Evolutionary conservation across 2,113 vertebrate species (phyloP).

Genomic region (Otus sunia): DNA sequence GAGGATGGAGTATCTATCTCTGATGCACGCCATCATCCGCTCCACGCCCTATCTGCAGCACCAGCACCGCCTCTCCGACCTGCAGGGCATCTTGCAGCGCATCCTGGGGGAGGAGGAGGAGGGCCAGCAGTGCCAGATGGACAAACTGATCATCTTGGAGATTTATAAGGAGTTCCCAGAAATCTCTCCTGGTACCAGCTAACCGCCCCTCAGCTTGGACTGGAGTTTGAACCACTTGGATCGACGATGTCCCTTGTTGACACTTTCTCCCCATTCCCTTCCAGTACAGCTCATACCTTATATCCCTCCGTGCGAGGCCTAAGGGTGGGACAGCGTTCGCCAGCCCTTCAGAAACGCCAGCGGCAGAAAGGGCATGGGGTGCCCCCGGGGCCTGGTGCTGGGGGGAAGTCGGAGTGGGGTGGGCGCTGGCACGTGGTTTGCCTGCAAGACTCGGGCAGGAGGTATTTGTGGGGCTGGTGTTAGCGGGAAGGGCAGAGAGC

Average conservation of each 20-base stretch:
- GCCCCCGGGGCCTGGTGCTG: not conserved
- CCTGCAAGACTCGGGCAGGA: not conserved
- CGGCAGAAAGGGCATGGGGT: not conserved
- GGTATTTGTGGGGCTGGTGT: not conserved
- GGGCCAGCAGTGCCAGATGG: conserved; percentile 89
- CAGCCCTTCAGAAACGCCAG: not conserved
- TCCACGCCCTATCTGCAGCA: conserved; percentile 93
- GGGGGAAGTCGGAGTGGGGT: fast-evolving
- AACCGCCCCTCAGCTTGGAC: conserved; percentile 39
- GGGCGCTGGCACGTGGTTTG: not conserved
- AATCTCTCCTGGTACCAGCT: conserved; percentile 77
- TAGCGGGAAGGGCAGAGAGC: not conserved
- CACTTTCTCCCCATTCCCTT: conserved; percentile 51
- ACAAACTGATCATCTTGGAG: conserved; percentile 92
- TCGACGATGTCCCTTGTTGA: conserved; percentile 43
- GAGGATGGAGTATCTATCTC: conserved; percentile 95
- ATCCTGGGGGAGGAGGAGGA: conserved; percentile 89
- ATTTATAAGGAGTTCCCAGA: conserved; percentile 93
- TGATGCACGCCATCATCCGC: conserved; percentile 94
- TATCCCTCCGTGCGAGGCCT: conserved; percentile 47
- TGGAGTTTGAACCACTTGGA: conserved; percentile 42
- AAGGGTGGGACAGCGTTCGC: not conserved
- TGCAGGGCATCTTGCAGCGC: conserved; percentile 87
- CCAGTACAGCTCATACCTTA: conserved; percentile 63
- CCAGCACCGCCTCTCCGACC: conserved; percentile 87